Evolutionary conservation across 2,113 vertebrate species (phyloP).

Genomic region (Mormoops blainvillei): DNA sequence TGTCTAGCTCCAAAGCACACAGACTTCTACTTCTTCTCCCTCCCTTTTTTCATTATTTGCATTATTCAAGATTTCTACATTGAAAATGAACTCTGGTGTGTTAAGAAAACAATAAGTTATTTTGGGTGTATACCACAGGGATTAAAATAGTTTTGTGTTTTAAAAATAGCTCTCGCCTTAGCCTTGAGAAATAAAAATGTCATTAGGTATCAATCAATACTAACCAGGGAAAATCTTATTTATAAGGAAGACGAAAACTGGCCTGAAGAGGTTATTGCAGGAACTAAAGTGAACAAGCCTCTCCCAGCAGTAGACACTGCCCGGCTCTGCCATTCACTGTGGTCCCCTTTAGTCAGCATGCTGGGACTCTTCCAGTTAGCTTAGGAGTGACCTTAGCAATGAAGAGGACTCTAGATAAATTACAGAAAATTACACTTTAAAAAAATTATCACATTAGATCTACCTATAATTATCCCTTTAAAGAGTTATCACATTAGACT

Average conservation of each 20-base stretch:
- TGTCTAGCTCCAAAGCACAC: background rate
- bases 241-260: background rate
- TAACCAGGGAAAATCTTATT: background rate
- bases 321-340: background rate
- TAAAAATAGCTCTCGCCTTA: background rate
- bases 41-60: background rate
- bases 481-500: background rate
- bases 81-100: background rate
- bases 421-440: background rate
- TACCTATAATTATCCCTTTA: background rate
- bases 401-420: background rate
- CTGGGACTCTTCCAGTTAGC: background rate
- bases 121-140: background rate
- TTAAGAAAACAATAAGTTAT: background rate
- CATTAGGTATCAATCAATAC: background rate
- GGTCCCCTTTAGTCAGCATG: background rate
- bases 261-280: background rate
- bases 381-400: background rate
- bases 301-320: background rate
- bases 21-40: background rate
- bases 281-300: background rate
- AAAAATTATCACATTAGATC: background rate
- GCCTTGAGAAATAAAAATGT: background rate
- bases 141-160: background rate
- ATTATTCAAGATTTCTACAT: conserved; percentile 15